Percentiles rank a stretch among this genome's conserved stretches.
Conservation (phyloP, 2,888 invertebrate genomes). For the Dryococelus australis region DNA sequence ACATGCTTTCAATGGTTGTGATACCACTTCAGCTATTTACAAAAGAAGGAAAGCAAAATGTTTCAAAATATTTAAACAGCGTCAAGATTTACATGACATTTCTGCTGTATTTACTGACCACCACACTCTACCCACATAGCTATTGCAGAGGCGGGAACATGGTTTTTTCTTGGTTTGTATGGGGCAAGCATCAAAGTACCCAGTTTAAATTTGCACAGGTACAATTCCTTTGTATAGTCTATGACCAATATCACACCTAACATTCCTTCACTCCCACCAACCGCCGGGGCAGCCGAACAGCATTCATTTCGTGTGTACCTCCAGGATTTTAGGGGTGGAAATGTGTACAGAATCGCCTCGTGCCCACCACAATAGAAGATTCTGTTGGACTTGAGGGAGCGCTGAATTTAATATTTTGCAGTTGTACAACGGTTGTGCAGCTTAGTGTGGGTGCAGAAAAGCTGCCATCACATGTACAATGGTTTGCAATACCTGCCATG, state of each 20-base stretch:
- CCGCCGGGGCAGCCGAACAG: background rate
- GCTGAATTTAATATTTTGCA: no score
- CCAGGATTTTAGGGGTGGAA: background rate
- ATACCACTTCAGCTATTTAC: background rate
- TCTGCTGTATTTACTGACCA: background rate
- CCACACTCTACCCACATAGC: background rate
- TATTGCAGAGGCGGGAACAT: background rate
- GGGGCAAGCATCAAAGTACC: background rate
- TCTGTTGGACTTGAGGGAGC: background rate
- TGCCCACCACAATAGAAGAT: background rate
- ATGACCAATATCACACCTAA: background rate
- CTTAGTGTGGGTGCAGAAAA: background rate
- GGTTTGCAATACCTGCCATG: background rate
- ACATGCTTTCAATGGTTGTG: background rate
- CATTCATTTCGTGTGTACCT: background rate
- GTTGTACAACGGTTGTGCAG: background rate
- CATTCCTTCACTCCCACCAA: background rate
- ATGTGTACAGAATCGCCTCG: background rate
- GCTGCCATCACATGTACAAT: background rate
- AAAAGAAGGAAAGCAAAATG: background rate
- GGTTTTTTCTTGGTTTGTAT: slow-evolving; percentile 6
- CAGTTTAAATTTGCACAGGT: background rate
- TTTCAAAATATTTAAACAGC: background rate
- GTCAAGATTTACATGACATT: background rate
- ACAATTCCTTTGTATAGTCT: background rate